These are phyloP conservation scores for Phocoena sinus DNA, from an alignment of 2,113 vertebrate species.

Conservation along the genomic window DNA sequence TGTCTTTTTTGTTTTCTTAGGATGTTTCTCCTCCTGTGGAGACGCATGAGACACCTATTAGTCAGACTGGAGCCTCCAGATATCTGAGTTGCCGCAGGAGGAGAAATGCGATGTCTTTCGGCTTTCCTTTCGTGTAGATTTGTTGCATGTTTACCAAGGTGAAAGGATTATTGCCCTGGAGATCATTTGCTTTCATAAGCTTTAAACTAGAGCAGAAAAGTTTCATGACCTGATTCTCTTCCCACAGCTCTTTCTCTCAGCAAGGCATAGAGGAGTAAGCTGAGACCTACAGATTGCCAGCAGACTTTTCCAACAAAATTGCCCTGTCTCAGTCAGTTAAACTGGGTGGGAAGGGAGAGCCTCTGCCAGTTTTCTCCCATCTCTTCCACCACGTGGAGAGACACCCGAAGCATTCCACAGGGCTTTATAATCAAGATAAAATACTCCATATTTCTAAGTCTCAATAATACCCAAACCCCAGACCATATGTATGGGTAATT, in stretches of 20 bases:
- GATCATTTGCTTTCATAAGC: constrained; percentile 82
- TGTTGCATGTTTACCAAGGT: constrained; percentile 77
- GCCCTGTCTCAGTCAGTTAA: constrained; percentile 80
- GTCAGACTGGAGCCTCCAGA: constrained; percentile 45
- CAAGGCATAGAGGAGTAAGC: constrained; percentile 79
- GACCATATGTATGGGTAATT: constrained; percentile 50
- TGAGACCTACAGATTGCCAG: constrained; percentile 81
- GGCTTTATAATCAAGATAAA: constrained; percentile 72
- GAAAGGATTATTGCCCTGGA: constrained; percentile 79
- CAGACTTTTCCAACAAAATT: constrained; percentile 78
- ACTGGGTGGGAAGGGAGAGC: constrained; percentile 76
- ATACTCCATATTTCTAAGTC: constrained; percentile 72
- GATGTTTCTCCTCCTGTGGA: not conserved
- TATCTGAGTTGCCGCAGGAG: constrained; percentile 37
- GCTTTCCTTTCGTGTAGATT: constrained; percentile 75
- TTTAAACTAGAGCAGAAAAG: constrained; percentile 80
- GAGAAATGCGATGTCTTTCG: constrained; percentile 24
- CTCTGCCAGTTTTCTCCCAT: constrained; percentile 76
- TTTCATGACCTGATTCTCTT: constrained; percentile 81
- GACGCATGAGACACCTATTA: constrained; percentile 45
- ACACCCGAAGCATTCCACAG: constrained; percentile 62
- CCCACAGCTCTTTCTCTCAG: constrained; percentile 76
- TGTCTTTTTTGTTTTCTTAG: constrained; percentile 31
- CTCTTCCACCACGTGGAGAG: constrained; percentile 62
- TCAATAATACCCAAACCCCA: constrained; percentile 54